Conservation (phyloP, 2,888 invertebrate genomes). For the Leptinotarsa rubiginosa region DNA sequence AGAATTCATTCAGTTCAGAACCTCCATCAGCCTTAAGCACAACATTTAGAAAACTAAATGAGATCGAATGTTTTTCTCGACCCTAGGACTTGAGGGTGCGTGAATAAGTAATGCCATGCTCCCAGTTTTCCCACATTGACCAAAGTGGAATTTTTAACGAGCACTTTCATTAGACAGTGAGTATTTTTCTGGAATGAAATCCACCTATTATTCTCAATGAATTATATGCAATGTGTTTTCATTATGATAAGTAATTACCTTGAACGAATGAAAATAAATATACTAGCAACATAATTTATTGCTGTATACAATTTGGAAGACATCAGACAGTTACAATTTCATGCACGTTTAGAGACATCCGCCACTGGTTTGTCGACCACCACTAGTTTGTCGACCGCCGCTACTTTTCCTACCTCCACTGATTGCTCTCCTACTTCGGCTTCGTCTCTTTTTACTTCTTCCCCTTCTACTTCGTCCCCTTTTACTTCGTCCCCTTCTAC, state of each 20-base stretch:
- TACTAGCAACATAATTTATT: slow-evolving; percentile 2
- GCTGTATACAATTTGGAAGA: neutral
- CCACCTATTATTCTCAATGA: neutral
- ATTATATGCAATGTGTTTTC: too few species aligned
- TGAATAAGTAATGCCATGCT: slow-evolving; percentile 37
- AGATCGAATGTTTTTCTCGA: slow-evolving; percentile 36
- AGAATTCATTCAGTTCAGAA: slow-evolving; percentile 35
- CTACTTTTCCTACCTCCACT: neutral
- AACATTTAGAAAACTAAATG: slow-evolving; percentile 38
- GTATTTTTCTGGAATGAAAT: neutral
- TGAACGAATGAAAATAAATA: neutral
- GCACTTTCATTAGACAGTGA: slow-evolving; percentile 5
- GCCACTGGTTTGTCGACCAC: neutral
- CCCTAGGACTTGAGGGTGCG: slow-evolving; percentile 23
- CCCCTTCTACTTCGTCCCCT: neutral
- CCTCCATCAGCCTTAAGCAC: slow-evolving; percentile 37
- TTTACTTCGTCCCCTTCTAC: neutral
- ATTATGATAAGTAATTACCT: neutral
- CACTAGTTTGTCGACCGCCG: neutral
- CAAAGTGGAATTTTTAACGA: slow-evolving; percentile 7
- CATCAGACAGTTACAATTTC: slow-evolving; percentile 13
- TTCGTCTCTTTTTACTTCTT: neutral
- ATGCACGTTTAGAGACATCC: slow-evolving; percentile 5
- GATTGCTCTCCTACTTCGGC: neutral
- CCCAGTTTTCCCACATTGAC: slow-evolving; percentile 25